These are phyloP conservation scores for Geotrupes spiniger DNA, from an alignment of 2,888 invertebrate species.

Conservation along the genomic window DNA sequence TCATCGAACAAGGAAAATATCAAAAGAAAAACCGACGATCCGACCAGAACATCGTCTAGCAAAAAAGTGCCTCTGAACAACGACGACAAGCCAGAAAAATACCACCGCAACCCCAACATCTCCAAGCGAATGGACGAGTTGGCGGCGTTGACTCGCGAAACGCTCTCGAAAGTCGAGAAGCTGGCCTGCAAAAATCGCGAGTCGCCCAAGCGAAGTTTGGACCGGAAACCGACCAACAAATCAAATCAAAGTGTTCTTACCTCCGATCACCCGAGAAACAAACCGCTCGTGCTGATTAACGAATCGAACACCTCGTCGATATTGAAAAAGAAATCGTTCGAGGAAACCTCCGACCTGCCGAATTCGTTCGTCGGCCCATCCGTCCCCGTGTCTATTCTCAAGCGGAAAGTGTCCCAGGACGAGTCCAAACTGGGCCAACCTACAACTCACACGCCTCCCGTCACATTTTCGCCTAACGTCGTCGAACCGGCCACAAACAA, in stretches of 20 bases:
- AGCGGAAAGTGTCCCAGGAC: conserved; percentile 55
- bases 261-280: conserved; percentile 1
- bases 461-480: conserved; percentile 77
- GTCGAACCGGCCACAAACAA: conserved; percentile 62
- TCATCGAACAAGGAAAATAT: conserved; percentile 31
- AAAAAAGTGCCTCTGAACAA: conserved; percentile 25
- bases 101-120: conserved; percentile 35
- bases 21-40: conserved; percentile 24
- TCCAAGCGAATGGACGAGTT: conserved; percentile 63
- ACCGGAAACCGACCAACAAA: conserved; percentile 6
- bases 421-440: conserved; percentile 38
- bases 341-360: conserved; percentile 43
- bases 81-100: conserved; percentile 7
- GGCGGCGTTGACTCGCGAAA: conserved; percentile 63
- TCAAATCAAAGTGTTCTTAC: conserved; percentile 13
- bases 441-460: conserved; percentile 62
- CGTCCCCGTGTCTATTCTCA: conserved; percentile 58
- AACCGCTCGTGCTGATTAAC: conserved; percentile 8
- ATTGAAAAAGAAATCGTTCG: conserved; percentile 64
- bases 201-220: conserved; percentile 5
- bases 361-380: conserved; percentile 23
- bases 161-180: conserved; percentile 66
- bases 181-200: conserved; percentile 50
- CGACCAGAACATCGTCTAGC: conserved; percentile 3
- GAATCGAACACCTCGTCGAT: conserved; percentile 52